These are phyloP conservation scores for Bhutanitis thaidina DNA, from an alignment of 2,888 invertebrate species.

Conservation along the genomic window DNA sequence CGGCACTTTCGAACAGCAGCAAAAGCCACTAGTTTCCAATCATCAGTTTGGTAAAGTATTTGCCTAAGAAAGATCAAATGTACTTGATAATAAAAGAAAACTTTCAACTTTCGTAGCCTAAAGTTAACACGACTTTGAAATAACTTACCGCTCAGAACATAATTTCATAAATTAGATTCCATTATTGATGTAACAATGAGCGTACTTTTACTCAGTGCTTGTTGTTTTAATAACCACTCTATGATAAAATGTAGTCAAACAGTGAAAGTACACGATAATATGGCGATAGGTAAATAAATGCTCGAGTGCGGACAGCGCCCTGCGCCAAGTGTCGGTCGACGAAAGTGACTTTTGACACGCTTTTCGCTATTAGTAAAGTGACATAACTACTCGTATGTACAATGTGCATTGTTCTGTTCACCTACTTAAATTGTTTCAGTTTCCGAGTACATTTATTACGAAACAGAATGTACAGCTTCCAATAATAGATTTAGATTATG, in stretches of 20 bases:
- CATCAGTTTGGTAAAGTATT: too few species aligned
- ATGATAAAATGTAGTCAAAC: slow-evolving; percentile 18
- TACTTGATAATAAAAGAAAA: too few species aligned
- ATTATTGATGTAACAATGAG: background rate
- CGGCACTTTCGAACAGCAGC: too few species aligned
- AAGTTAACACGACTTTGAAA: too few species aligned
- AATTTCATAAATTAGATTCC: background rate
- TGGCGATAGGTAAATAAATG: slow-evolving; percentile 13
- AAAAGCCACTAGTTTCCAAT: too few species aligned
- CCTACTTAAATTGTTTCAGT: too few species aligned
- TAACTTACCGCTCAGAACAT: too few species aligned
- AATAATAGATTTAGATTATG: too few species aligned
- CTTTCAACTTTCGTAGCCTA: too few species aligned
- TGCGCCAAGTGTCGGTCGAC: slow-evolving; percentile 25
- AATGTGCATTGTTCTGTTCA: background rate
- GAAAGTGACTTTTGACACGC: slow-evolving; percentile 45
- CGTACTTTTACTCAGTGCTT: background rate
- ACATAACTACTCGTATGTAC: slow-evolving; percentile 3
- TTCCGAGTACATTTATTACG: too few species aligned
- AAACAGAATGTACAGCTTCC: too few species aligned
- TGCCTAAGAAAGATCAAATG: too few species aligned
- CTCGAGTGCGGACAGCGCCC: background rate
- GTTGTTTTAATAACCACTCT: slow-evolving; percentile 12
- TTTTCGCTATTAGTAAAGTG: slow-evolving; percentile 26
- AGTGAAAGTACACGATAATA: slow-evolving; percentile 22